phyloP scores from a whole-genome alignment of 2,797 vertebrate species.

The Bradypus variegatus region DNA sequence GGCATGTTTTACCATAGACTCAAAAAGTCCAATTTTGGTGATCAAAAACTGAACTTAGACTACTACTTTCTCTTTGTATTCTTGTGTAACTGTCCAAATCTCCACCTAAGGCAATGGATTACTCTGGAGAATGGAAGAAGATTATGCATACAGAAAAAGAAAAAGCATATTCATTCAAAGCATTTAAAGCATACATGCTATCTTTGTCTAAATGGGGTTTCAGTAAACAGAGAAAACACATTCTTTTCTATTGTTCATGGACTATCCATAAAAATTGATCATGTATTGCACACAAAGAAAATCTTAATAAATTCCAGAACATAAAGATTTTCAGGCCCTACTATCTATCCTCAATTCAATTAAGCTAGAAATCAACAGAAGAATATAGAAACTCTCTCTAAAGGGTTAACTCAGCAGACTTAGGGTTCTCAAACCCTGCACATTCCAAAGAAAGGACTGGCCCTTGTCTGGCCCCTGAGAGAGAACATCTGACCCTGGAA shows the following conservation, averaged over 20 bases:
- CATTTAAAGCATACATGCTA: constrained; percentile 27
- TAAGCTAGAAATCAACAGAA: constrained; percentile 35
- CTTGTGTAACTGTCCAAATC: constrained; percentile 23
- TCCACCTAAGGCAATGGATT: constrained; percentile 12
- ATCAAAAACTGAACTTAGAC: constrained; percentile 23
- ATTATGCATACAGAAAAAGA: constrained; percentile 38
- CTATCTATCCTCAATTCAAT: constrained; percentile 37
- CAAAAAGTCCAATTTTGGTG: background rate
- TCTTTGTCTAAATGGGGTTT: constrained; percentile 32
- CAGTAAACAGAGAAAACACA: constrained; percentile 39
- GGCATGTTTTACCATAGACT: constrained; percentile 19
- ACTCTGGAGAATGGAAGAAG: background rate
- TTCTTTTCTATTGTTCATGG: constrained; percentile 24
- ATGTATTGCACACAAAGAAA: constrained; percentile 44
- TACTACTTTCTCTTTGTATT: background rate
- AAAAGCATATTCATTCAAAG: constrained; percentile 22
- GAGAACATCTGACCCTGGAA: background rate
- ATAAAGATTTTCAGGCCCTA: constrained; percentile 32
- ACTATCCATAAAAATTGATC: constrained; percentile 43
- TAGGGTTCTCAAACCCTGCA: background rate
- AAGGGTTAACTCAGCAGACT: background rate
- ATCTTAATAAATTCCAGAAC: constrained; percentile 49
- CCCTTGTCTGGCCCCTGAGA: background rate
- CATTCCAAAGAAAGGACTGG: background rate
- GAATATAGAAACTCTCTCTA: background rate